Evolutionary conservation across 2,888 invertebrate genomes (phyloP), one percentile per base, ranked within the genome.

Genomic region (Margaritifera margaritifera): DNA sequence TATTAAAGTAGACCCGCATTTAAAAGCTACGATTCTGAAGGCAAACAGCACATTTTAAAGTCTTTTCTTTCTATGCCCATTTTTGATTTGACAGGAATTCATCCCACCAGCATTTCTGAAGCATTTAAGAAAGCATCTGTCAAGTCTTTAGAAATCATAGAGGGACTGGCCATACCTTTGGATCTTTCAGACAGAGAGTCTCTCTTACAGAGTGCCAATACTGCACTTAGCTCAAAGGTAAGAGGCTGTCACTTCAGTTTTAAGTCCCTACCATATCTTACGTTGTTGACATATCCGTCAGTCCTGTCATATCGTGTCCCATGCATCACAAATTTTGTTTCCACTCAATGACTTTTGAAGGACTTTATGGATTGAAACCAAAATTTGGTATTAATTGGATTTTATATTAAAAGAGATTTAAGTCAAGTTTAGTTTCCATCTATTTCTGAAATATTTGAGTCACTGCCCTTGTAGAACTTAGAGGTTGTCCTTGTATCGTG

Each of bases 101-200:
- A 99, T 89, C 99, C 99, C 2, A 98, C 98, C 8, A 94, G 95
- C 0, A 99, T 99, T 84, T 98, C 98, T 6, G 99, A 99, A 89
- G 94, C 98, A 22, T 99, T 99, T 91, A 97, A 98, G 88, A 94
- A 94, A 80, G 97, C 92, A 55, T 90, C 92, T 27, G 79, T 91
- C 51, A 93, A 95, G 89, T 94, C 95, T 72, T 92, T 95, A 68
- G 93, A 91, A 72, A 94, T 98, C 77, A 92, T 99, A 15, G 88
- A 90, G 66, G 92, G 92, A 56, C 97, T 99, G 94, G 93, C 97
- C 0, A 94, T 93, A 57, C 95, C 96, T 24, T 93, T 90, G 19
- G 94, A 97, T 86, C 91, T 99, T 65, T 91, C 91, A 66, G 97
- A 99, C 90, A 94, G 95, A 85, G 95, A 96, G 84, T 94, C 95